Conservation (phyloP, 2,888 invertebrate species). For the Philereme transversata region DNA sequence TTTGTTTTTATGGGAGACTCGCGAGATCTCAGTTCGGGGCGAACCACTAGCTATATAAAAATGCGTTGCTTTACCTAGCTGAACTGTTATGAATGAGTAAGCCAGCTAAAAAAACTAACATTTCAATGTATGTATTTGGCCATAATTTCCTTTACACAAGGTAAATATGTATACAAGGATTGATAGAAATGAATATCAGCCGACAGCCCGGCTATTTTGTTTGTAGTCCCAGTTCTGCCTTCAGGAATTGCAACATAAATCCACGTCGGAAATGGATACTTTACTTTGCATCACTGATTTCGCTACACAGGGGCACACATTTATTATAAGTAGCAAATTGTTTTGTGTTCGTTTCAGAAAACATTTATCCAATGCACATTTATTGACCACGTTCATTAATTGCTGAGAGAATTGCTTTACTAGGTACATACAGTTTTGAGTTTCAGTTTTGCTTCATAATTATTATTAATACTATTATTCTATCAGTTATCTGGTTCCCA, state of each 20-base stretch:
- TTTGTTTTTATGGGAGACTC: too few species aligned
- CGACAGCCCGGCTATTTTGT: conserved; percentile 57
- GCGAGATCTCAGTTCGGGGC: too few species aligned
- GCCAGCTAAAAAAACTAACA: conserved; percentile 43
- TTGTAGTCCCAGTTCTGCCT: conserved; percentile 55
- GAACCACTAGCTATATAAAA: too few species aligned
- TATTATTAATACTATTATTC: too few species aligned
- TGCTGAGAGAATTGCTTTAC: too few species aligned
- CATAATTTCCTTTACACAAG: conserved; percentile 52
- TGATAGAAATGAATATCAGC: conserved; percentile 72
- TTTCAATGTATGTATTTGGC: neutral
- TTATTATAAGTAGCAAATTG: conserved; percentile 36
- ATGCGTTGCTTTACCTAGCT: too few species aligned
- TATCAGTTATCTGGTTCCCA: too few species aligned
- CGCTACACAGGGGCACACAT: conserved; percentile 45
- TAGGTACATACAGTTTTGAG: too few species aligned
- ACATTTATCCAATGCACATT: too few species aligned
- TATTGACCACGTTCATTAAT: too few species aligned
- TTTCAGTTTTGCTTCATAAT: too few species aligned
- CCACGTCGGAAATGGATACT: conserved; percentile 59
- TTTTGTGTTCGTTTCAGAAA: neutral
- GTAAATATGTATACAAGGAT: conserved; percentile 47
- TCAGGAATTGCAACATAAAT: conserved; percentile 67
- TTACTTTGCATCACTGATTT: conserved; percentile 52
- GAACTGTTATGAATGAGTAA: too few species aligned